Evolutionary conservation across 2,797 vertebrate species (phyloP), one percentile per base, ranked within the genome.

Genomic region (Sebastiscus albofasciatus): DNA sequence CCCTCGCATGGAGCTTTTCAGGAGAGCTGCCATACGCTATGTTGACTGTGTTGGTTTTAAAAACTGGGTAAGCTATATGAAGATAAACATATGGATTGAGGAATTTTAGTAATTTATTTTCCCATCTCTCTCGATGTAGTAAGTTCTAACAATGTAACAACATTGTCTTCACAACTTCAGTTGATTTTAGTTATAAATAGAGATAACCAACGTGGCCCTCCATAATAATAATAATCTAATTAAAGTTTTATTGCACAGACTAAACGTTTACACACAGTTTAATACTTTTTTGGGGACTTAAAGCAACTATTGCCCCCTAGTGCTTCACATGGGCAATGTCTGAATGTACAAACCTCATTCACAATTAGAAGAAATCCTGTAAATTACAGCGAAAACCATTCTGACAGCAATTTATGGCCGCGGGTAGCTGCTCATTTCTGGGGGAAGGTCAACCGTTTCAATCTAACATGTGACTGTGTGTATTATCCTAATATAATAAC

Each of bases 271-370:
- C 31, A 54, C 3, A 54, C 3, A 39, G 5, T 62, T 5, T 6
- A 64, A 26, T 34, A 31, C 5, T 34, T 75, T 36, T 34, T 56
- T 2, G 24, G 16, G 20, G 14, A 68, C 29, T 75, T 65, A 77
- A 31, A 64, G 55, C 31, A 79, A 61, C 18, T 84, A 64, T 46
- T 78, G 83, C 92, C 93, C 82, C 77, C 92, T 92, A 82, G 90
- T 94, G 94, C 2, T 89, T 12, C 6, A 80, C 49, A 86, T 18
- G 10, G 29, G 67, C 5, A 82, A 56, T 72, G 59, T 31, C 22
- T 52, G 26, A 65, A 71, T 77, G 56, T 13, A 67, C 8, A 62
- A 29, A 24, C 1, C 18, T 64, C 27, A 42, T 71, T 70, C 8
- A 61, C 16, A 69, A 52, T 36, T 9, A 26, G 1, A 65, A 20